phyloP scores from a whole-genome alignment of 2,797 vertebrate genomes.

The Poeciliopsis infans region DNA sequence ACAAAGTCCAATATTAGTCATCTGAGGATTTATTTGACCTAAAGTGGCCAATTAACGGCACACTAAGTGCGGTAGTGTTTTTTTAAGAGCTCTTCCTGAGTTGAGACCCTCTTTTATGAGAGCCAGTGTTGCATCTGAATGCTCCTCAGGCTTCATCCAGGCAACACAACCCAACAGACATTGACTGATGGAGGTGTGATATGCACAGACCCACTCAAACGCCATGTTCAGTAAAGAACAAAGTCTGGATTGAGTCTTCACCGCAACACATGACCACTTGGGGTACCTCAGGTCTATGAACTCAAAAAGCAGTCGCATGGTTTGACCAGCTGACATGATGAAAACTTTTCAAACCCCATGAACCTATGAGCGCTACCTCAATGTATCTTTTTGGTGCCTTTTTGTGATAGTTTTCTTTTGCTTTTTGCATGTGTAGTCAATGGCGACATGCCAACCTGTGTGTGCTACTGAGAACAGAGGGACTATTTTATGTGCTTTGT shows the following conservation, averaged over 20 bases:
- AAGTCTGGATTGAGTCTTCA: slow-evolving; percentile 33
- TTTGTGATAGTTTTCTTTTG: not conserved
- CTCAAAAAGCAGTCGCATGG: slow-evolving; percentile 29
- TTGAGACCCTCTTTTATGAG: slow-evolving; percentile 70
- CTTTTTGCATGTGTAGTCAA: not conserved
- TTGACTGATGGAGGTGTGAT: slow-evolving; percentile 70
- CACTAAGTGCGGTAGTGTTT: slow-evolving; percentile 65
- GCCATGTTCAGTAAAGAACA: slow-evolving; percentile 45
- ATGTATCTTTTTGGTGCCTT: not conserved
- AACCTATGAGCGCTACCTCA: not conserved
- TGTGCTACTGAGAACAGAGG: not conserved
- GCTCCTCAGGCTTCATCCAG: slow-evolving; percentile 60
- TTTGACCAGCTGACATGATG: slow-evolving; percentile 38
- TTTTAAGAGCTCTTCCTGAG: slow-evolving; percentile 67
- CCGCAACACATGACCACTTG: not conserved
- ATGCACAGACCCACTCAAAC: slow-evolving; percentile 52
- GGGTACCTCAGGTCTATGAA: slow-evolving; percentile 11
- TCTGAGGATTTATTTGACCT: slow-evolving; percentile 62
- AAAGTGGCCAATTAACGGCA: slow-evolving; percentile 69
- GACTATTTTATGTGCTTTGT: not conserved
- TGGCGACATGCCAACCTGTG: not conserved
- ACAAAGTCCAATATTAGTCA: slow-evolving; percentile 69
- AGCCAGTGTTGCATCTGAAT: slow-evolving; percentile 68
- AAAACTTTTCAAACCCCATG: not conserved
- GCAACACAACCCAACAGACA: slow-evolving; percentile 66